Percentiles rank a stretch among this genome's conserved stretches.
phyloP scores from a whole-genome alignment of 2,888 invertebrate genomes.

The Thymelicus acteon region DNA sequence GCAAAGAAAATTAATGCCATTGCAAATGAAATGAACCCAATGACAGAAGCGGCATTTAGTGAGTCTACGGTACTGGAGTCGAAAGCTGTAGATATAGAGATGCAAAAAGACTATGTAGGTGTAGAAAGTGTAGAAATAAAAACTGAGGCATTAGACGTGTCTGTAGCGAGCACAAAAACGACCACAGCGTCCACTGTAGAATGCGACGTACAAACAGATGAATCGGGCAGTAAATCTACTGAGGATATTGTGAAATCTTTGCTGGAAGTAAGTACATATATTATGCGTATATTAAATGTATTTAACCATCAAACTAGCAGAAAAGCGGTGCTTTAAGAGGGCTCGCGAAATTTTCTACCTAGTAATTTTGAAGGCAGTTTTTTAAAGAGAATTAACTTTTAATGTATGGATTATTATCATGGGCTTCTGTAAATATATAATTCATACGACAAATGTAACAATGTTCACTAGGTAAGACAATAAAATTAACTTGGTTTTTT shows the following conservation, averaged over 20 bases:
- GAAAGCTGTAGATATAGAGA: conserved; percentile 28
- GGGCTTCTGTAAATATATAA: no score
- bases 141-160: conserved; percentile 47
- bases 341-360: no score
- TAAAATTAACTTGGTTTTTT: conserved; percentile 3
- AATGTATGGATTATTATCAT: no score
- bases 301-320: no score
- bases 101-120: conserved; percentile 19
- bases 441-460: no score
- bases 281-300: neutral
- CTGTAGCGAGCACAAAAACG: conserved; percentile 48
- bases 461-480: neutral
- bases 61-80: conserved; percentile 44
- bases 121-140: conserved; percentile 46
- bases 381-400: no score
- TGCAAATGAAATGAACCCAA: conserved; percentile 38
- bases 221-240: conserved; percentile 62
- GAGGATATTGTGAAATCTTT: conserved; percentile 58
- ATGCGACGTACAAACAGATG: conserved; percentile 57
- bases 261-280: conserved; percentile 58
- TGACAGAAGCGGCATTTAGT: conserved; percentile 41
- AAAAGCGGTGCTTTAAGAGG: no score
- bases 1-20: conserved; percentile 47
- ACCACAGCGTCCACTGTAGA: conserved; percentile 45
- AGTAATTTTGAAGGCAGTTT: no score